Evolutionary conservation across 2,888 invertebrate species (phyloP), one percentile per base, ranked within the genome.

Genomic region (Pasiphila rectangulata): DNA sequence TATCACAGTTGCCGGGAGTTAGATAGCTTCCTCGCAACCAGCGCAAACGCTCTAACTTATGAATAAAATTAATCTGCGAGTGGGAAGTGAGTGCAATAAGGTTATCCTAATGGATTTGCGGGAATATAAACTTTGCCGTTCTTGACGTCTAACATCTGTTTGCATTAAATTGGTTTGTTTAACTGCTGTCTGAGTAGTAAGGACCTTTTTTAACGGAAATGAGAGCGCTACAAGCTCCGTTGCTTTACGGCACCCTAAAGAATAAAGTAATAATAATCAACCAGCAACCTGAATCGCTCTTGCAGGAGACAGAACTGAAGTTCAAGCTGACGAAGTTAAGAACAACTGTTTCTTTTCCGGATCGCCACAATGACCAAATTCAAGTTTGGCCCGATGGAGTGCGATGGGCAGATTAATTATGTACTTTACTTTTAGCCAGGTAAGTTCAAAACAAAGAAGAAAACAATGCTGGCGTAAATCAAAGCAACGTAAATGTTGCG

Each of bases 31-130:
- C 46, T 24, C 43, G 32, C 49, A 44, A 48, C 52, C 42, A 53
- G 48, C 32, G 45, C 39, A 35, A 44, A 46, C 44, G 42, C 30
- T 48, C 52, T 56, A 56, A 58, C 54, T 58, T 58, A 56, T 55
- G 53, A 57, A 57, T 55, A 51, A 53, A 49, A 55, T 57, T 55
- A 49, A 55, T 53, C 51, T 55, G 45, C 46, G 43, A 57, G 52
- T 39, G 39, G 36, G 25, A 46, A 55, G 25, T 45, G 32, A 51
- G 24, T 45, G 50, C 50, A 38, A 42, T 41, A 41, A 34, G 46
- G 51, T 52, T 43, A 30, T 27, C 46, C 29, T 47, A 55, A 42
- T 53, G 43, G 48, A 53, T 53, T 46, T 48, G 44, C 30, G 48
- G 43, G 24, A 32, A 32, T 44, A 15, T 30, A 46, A 56, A 51